These are phyloP conservation scores for Diprion similis DNA, from an alignment of 1,140 invertebrate species.

Conservation along the genomic window DNA sequence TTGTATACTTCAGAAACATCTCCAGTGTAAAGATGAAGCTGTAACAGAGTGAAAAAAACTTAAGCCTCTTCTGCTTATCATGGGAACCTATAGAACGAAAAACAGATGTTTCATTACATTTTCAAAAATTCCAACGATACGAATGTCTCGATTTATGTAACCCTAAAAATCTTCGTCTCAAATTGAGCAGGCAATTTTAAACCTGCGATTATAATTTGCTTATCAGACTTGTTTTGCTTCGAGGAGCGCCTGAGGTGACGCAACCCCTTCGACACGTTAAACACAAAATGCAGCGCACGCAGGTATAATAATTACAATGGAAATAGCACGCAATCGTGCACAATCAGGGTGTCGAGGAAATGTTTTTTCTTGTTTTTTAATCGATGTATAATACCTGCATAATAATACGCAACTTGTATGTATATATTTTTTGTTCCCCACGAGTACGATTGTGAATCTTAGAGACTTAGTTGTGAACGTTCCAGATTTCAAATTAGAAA, in stretches of 20 bases:
- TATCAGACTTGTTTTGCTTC: too few relatives aligned
- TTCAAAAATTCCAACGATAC: not conserved
- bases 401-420: too few relatives aligned
- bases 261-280: too few relatives aligned
- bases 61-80: not conserved
- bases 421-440: too few relatives aligned
- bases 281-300: not conserved
- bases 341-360: too few relatives aligned
- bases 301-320: not conserved
- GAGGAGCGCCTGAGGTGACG: too few relatives aligned
- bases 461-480: too few relatives aligned
- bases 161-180: not conserved
- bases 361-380: too few relatives aligned
- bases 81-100: not conserved
- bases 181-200: not conserved
- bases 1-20: slow-evolving; percentile 55
- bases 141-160: too few relatives aligned
- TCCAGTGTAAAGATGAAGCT: slow-evolving; percentile 59
- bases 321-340: not conserved
- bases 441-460: too few relatives aligned
- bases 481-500: too few relatives aligned
- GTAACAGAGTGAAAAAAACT: slow-evolving; percentile 26
- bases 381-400: too few relatives aligned
- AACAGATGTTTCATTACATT: not conserved
- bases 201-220: not conserved